Percentiles rank a stretch among this genome's conserved stretches.
Conservation (phyloP, 2,113 vertebrate species). For the Epinephelus lanceolatus region DNA sequence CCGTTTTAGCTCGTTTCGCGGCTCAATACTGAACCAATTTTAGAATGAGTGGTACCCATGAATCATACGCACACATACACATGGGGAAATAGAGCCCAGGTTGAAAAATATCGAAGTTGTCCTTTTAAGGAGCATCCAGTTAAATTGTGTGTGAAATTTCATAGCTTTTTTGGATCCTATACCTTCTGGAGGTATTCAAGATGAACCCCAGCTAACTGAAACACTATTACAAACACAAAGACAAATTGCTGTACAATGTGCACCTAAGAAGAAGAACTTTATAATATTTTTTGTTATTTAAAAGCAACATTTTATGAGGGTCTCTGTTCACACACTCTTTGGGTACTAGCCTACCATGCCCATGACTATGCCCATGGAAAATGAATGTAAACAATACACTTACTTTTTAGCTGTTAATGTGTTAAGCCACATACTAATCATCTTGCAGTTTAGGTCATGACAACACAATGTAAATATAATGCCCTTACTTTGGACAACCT, state of each 20-base stretch:
- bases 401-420: neutral
- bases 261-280: no score
- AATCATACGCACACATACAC: no score
- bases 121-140: neutral
- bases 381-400: neutral
- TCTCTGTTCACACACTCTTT: neutral
- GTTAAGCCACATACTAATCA: neutral
- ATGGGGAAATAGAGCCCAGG: no score
- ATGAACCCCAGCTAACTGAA: neutral
- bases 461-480: neutral
- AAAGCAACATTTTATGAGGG: neutral
- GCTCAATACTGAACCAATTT: no score
- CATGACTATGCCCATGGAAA: neutral
- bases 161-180: neutral
- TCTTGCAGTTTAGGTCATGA: neutral
- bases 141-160: neutral
- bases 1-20: no score
- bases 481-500: neutral
- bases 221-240: neutral
- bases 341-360: neutral
- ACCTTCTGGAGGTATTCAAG: neutral
- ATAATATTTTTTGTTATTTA: no score
- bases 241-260: neutral
- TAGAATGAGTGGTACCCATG: no score
- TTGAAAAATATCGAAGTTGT: no score